Conservation (phyloP, 2,113 vertebrate species). For the Varanus komodoensis region DNA sequence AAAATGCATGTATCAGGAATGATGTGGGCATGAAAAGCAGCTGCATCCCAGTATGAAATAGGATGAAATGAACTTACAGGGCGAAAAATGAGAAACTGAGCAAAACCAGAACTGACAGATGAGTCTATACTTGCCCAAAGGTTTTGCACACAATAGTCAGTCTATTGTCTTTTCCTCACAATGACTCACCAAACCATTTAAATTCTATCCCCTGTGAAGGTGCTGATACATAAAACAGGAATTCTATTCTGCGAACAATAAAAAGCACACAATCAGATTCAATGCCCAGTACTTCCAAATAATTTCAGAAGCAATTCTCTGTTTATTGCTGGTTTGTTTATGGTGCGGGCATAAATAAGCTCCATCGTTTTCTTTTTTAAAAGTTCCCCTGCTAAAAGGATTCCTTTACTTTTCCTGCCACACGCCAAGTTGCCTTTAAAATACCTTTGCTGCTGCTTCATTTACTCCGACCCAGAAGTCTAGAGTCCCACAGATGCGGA, state of each 20-base stretch:
- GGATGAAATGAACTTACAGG: not conserved
- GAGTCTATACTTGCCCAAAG: not conserved
- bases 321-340: conserved; percentile 67
- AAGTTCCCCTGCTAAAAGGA: not conserved
- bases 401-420: not conserved
- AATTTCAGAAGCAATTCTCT: conserved; percentile 59
- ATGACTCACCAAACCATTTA: not conserved
- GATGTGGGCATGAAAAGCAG: not conserved
- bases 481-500: no score
- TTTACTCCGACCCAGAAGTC: not conserved
- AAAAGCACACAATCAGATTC: conserved; percentile 59
- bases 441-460: not conserved
- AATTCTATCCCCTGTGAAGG: not conserved
- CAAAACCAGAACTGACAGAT: not conserved
- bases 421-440: not conserved
- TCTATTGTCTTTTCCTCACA: not conserved
- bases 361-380: conserved; percentile 28
- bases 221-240: not conserved
- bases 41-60: not conserved
- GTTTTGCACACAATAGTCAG: not conserved
- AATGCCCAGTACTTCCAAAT: conserved; percentile 46
- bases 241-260: conserved; percentile 28
- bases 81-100: not conserved
- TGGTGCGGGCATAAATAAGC: conserved; percentile 48
- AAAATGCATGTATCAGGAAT: no score